Conservation (phyloP, 2,888 invertebrate genomes). For the Lepas anatifera region DNA sequence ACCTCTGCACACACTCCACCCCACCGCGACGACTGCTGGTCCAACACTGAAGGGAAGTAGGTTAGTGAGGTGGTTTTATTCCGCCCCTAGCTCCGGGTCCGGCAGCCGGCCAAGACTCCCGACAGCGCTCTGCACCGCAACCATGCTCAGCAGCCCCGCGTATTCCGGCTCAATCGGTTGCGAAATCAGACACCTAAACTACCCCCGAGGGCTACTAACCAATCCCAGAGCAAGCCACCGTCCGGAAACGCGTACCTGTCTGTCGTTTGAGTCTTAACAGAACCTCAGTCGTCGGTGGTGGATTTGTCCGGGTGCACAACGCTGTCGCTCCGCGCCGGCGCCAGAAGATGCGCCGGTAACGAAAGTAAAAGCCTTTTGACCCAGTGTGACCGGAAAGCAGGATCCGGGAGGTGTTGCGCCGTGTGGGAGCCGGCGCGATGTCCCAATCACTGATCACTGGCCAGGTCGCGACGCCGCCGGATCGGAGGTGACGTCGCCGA, state of each 20-base stretch:
- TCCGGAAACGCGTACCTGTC: too few species aligned
- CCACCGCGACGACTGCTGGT: background rate
- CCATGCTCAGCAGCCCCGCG: too few species aligned
- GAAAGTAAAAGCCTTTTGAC: constrained; percentile 1
- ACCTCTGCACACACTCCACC: background rate
- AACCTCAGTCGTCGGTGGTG: too few species aligned
- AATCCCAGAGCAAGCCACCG: too few species aligned
- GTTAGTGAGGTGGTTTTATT: background rate
- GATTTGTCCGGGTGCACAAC: background rate
- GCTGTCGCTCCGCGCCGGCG: background rate
- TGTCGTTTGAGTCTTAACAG: too few species aligned
- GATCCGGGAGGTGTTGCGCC: background rate
- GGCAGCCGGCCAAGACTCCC: background rate
- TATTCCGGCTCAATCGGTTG: too few species aligned
- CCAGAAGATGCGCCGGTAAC: background rate
- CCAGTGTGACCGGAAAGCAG: background rate
- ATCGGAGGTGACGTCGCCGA: too few species aligned
- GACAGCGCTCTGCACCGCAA: background rate
- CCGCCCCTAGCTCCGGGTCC: background rate
- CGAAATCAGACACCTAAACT: too few species aligned
- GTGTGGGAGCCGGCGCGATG: background rate
- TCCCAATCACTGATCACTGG: too few species aligned
- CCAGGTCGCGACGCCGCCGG: too few species aligned
- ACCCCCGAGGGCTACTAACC: too few species aligned
- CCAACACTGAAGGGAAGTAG: background rate